Percentiles rank a stretch among this genome's conserved stretches.
Evolutionary conservation across 2,888 invertebrate genomes (phyloP).

Genomic region (Volucella zonaria): DNA sequence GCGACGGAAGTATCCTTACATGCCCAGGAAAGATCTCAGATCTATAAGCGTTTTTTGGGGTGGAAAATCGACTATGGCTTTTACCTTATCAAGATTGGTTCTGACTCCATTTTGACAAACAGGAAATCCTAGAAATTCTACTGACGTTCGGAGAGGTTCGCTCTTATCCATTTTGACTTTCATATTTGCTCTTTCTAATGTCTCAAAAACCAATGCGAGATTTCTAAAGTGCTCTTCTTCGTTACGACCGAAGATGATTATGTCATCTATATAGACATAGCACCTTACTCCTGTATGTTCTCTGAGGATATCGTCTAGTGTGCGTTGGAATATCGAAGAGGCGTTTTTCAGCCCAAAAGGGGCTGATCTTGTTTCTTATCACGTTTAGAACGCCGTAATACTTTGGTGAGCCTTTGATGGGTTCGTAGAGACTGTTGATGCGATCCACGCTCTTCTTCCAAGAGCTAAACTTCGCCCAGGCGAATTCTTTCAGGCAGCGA

Average conservation of each 20-base stretch:
- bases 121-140: constrained; percentile 16
- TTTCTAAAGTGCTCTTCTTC: constrained; percentile 12
- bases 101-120: neutral
- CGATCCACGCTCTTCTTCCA: too few relatives aligned
- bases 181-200: constrained; percentile 34
- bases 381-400: too few relatives aligned
- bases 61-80: constrained; percentile 18
- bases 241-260: constrained; percentile 30
- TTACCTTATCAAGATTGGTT: neutral
- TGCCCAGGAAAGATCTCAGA: constrained; percentile 25
- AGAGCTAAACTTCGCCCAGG: too few relatives aligned
- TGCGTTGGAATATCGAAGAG: constrained; percentile 36
- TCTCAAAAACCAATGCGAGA: constrained; percentile 15
- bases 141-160: constrained; percentile 18
- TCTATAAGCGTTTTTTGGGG: constrained; percentile 42
- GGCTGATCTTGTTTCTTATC: neutral
- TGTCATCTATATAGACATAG: constrained; percentile 36
- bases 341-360: constrained; percentile 54
- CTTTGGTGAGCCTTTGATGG: too few relatives aligned
- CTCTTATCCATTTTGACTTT: constrained; percentile 44
- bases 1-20: constrained; percentile 43
- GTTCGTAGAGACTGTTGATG: too few relatives aligned
- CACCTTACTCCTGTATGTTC: constrained; percentile 15
- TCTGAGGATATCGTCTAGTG: constrained; percentile 16
- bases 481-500: too few relatives aligned